These are phyloP conservation scores for Astur gentilis DNA, from an alignment of 2,113 vertebrate species.

Conservation along the genomic window DNA sequence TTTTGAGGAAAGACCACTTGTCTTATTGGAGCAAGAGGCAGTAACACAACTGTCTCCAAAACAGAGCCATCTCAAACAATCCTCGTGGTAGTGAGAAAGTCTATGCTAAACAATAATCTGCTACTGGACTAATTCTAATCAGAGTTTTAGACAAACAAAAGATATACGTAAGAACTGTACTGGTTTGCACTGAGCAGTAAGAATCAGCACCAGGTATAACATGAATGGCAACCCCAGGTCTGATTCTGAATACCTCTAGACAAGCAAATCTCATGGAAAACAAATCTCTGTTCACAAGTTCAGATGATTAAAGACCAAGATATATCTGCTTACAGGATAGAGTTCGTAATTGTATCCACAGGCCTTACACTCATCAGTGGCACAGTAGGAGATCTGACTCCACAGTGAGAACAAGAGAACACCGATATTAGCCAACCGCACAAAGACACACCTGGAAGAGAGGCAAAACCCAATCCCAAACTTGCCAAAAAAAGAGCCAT, in stretches of 20 bases:
- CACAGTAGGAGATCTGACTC: constrained; percentile 84
- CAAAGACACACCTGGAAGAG: constrained; percentile 86
- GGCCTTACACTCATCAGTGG: constrained; percentile 49
- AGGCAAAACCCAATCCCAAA: background rate
- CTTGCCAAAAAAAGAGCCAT: background rate
- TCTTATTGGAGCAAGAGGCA: background rate
- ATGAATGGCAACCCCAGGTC: background rate
- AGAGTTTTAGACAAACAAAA: background rate
- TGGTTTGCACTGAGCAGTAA: background rate
- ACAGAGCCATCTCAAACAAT: background rate
- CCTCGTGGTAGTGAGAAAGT: background rate
- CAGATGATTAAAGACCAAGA: background rate
- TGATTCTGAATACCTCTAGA: background rate
- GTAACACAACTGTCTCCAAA: background rate
- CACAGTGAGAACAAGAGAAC: constrained; percentile 90
- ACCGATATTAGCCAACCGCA: constrained; percentile 89
- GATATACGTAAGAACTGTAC: background rate
- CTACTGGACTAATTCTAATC: background rate
- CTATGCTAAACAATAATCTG: background rate
- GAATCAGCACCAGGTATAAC: background rate
- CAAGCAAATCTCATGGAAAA: background rate
- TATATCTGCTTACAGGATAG: constrained; percentile 83
- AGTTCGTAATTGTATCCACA: constrained; percentile 90
- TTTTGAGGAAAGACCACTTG: background rate
- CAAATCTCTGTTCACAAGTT: background rate